phyloP scores from a whole-genome alignment of 2,888 invertebrate genomes.

The Odontocolon sp. region DNA sequence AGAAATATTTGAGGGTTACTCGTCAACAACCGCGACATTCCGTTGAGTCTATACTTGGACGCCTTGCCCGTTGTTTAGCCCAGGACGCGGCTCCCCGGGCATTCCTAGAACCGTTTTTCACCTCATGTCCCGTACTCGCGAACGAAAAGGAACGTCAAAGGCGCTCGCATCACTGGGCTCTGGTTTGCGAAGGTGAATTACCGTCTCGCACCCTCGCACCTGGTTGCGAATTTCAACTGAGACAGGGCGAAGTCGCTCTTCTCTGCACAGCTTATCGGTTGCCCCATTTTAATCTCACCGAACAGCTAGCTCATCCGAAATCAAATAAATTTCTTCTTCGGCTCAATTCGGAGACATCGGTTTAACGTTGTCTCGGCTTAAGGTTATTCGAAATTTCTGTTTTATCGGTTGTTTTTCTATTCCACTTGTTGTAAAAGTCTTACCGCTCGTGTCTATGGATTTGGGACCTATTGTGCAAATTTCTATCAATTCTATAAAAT shows the following conservation, averaged over 20 bases:
- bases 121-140: slow-evolving; percentile 91
- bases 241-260: slow-evolving; percentile 96
- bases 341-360: slow-evolving; percentile 97
- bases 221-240: slow-evolving; percentile 93
- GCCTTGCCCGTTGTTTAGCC: slow-evolving; percentile 94
- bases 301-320: slow-evolving; percentile 98
- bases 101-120: slow-evolving; percentile 96
- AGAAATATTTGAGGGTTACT: slow-evolving; percentile 97
- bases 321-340: slow-evolving; percentile 96
- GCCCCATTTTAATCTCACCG: slow-evolving; percentile 97
- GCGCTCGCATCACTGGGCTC: slow-evolving; percentile 96
- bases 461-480: too few relatives aligned
- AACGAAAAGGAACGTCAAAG: slow-evolving; percentile 90
- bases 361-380: slow-evolving; percentile 84
- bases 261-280: slow-evolving; percentile 92
- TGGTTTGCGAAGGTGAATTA: slow-evolving; percentile 93
- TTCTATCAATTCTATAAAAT: too few relatives aligned
- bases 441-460: too few relatives aligned
- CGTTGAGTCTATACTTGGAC: slow-evolving; percentile 94
- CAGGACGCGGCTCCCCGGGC: slow-evolving; percentile 97
- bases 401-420: too few relatives aligned
- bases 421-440: too few relatives aligned
- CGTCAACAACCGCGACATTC: slow-evolving; percentile 98
- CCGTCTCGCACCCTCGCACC: slow-evolving; percentile 93
- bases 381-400: neutral